Evolutionary conservation across 2,888 invertebrate species (phyloP), one percentile per base, ranked within the genome.

Genomic region (Nephrocerus scutellatus): DNA sequence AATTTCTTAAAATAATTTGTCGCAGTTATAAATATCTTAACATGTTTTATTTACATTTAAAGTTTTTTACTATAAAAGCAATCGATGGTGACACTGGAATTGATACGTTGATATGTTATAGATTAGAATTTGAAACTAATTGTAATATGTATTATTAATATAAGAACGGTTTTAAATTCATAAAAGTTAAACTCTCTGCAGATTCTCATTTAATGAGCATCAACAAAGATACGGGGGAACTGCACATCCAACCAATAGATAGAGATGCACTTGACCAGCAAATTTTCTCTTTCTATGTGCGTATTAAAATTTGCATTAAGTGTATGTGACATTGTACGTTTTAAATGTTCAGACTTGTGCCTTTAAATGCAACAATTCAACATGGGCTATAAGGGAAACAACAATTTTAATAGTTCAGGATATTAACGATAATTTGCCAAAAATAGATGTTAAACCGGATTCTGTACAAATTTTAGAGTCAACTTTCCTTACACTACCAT

Each of bases 341-440:
- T 29, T n/a, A 10, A 7, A 21, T 19, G 36, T 41, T 15, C 19
- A 59, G 59, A 66, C 74, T 8, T 58, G 70, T 26, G 75, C 75
- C 0, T 73, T 69, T 50, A 75, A 75, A 49, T 52, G 47, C 19
- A 48, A 57, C 21, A 50, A 59, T 35, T 40, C 48, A 14, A 39
- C 60, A 0, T 70, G 66, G 46, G 55, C 54, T 7, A 69, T 68
- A 0, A 48, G 50, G 2, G 57, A 65, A 8, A 48, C 56, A 2
- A 63, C 73, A 0, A 70, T 70, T 10, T 68, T 75, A 33, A 72
- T 74, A 39, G 68, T 74, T 2, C 65, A 73, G 31, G 74, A 73
- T 46, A 67, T 80, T 19, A 84, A 86, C 57, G 82, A 86, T 57
- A 76, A 84, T 54, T 55, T 53, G 10, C 85, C 85, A 0, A 52